Base-by-base conservation (phyloP, 1,140 invertebrate species). In the Maconellicoccus hirsutus region DNA sequence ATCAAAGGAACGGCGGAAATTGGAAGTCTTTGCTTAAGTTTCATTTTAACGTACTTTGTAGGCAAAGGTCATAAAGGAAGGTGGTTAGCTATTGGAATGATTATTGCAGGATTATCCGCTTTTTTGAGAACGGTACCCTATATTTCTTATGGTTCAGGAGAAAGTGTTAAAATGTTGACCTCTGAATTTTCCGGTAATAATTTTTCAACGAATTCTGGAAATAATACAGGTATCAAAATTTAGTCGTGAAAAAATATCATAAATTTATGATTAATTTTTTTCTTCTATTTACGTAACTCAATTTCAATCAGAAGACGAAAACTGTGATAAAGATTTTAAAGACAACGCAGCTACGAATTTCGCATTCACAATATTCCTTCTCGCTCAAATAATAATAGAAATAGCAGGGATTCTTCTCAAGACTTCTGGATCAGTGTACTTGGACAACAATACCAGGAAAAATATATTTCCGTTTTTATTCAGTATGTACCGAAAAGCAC, bases 41-140 rank as follows among this genome's bases (percentile, higher is more conserved):
- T 75, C 23, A 77, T 87, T 25, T 77, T 89, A 27, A 86, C 84
- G 71, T 88, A 89, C 76, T 87, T 87, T 76, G 86, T 86, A 29
- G 86, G 85, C 61, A 80, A 82, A 76, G 83, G 86, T 25, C 87
- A 90, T 78, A 80, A 86, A 73, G 87, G 88, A 14, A 78, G 86
- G 76, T 89, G 87, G 86, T 86, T 90, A 72, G 86, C 87, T 0
- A 76, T 86, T 75, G 89, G 89, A 21, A 83, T 89, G 70, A 83
- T 87, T 39, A 84, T 85, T 27, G 87, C 89, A 8, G 86, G 87
- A 0, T 66, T 85, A 0, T 88, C 87, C 74, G 89, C 87, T 76
- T 80, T 89, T 71, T 75, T 91, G 70, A 86, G 86, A 70, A 86
- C 86, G 59, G 74, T 88, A 0, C 89, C 89, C 1, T 89, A 91